Percentiles rank a stretch among this genome's conserved stretches.
Conservation (phyloP, 2,113 vertebrate species). For the Notarius lentiginosus region DNA sequence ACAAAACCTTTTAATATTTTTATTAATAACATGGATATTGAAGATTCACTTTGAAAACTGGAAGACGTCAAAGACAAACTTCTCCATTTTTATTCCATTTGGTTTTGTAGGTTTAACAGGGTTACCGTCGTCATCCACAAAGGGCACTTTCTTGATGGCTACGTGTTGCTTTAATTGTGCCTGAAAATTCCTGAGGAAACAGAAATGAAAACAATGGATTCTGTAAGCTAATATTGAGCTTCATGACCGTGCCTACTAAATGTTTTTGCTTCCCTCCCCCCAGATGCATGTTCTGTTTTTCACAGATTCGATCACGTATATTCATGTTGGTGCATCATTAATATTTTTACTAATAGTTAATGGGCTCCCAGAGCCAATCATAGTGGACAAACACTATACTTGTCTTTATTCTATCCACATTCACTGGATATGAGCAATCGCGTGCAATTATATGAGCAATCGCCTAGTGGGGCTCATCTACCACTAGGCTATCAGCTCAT, state of each 20-base stretch:
- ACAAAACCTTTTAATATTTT: not conserved
- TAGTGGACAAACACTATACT: not conserved
- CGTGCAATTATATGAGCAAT: too few relatives aligned
- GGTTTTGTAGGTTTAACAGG: constrained; percentile 81
- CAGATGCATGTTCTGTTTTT: not conserved
- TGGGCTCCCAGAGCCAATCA: not conserved
- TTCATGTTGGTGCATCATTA: not conserved
- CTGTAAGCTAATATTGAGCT: not conserved
- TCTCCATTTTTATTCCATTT: constrained; percentile 98
- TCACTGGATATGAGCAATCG: too few relatives aligned
- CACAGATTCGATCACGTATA: not conserved
- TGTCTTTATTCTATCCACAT: too few relatives aligned
- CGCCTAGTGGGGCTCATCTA: too few relatives aligned
- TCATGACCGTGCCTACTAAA: not conserved
- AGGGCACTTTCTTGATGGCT: constrained; percentile 90
- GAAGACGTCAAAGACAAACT: constrained; percentile 97
- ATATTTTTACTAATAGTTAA: not conserved
- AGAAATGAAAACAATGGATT: not conserved
- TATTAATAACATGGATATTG: not conserved
- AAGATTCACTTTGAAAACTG: constrained; percentile 85
- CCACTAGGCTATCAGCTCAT: too few relatives aligned
- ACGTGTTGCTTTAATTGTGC: constrained; percentile 80
- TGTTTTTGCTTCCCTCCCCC: too few relatives aligned
- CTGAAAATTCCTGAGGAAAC: constrained; percentile 72
- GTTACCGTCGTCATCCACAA: constrained; percentile 82